A percentile compares a stretch with the other conserved stretches of the same genome.
Conservation (phyloP, 2,888 invertebrate species). For the Trilocha varians region DNA sequence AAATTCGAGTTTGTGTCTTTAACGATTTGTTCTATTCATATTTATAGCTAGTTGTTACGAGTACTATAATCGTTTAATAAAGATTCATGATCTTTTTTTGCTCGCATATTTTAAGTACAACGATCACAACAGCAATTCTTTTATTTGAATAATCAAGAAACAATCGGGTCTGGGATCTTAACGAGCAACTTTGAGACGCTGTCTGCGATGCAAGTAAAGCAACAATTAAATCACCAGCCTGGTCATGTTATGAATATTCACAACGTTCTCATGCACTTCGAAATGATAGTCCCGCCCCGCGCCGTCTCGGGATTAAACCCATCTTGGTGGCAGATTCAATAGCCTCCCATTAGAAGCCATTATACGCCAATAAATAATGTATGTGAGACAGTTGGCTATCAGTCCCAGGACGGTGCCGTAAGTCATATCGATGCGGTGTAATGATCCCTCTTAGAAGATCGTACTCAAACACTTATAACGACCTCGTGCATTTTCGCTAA, state of each 20-base stretch:
- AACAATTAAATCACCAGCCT: conserved; percentile 58
- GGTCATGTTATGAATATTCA: conserved; percentile 58
- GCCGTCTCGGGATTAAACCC: conserved; percentile 45
- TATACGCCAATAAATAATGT: conserved; percentile 69
- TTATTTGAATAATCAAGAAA: conserved; percentile 63
- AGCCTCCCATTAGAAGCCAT: conserved; percentile 69
- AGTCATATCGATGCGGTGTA: conserved; percentile 48
- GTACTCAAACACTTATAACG: not conserved
- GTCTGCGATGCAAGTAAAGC: conserved; percentile 34
- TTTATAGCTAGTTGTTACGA: not conserved
- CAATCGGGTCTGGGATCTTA: conserved; percentile 60
- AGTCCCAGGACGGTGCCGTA: conserved; percentile 51
- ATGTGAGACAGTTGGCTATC: conserved; percentile 55
- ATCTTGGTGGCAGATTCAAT: conserved; percentile 67
- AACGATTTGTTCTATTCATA: not conserved
- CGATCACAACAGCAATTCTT: conserved; percentile 20
- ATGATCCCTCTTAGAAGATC: conserved; percentile 27
- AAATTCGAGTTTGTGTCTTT: conserved; percentile 1
- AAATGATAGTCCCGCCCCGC: conserved; percentile 33
- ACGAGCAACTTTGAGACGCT: conserved; percentile 63
- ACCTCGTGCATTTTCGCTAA: not conserved
- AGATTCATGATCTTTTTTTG: not conserved
- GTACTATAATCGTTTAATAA: not conserved
- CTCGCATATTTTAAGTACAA: not conserved
- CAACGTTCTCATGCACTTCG: conserved; percentile 49